These are phyloP conservation scores for Helarctos malayanus DNA, from an alignment of 2,797 vertebrate species.

Conservation along the genomic window DNA sequence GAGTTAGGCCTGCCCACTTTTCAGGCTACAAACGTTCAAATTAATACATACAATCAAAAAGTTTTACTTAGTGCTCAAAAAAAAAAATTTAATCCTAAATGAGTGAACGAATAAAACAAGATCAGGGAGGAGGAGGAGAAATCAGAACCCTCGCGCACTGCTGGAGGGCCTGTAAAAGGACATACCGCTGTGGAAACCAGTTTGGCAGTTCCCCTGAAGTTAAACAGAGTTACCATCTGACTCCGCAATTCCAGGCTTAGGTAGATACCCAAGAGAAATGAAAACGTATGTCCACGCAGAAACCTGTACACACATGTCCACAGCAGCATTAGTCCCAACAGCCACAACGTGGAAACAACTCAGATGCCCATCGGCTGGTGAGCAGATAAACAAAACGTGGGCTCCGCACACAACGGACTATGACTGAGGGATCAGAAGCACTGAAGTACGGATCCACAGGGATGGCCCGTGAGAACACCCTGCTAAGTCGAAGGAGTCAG, in stretches of 20 bases:
- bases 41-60: background rate
- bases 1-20: background rate
- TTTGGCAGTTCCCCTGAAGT: background rate
- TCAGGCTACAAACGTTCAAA: slow-evolving; percentile 32
- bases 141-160: background rate
- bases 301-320: background rate
- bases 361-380: background rate
- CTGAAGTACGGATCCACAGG: background rate
- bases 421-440: background rate
- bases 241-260: background rate
- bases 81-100: background rate
- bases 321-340: background rate
- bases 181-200: background rate
- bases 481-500: background rate
- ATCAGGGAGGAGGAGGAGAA: background rate
- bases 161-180: background rate
- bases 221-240: background rate
- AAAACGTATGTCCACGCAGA: background rate
- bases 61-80: background rate
- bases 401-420: background rate
- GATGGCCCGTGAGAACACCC: background rate
- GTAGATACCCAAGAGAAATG: background rate
- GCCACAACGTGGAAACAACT: background rate
- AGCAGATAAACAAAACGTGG: background rate
- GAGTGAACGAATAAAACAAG: background rate